Percentiles rank a stretch among this genome's conserved stretches.
Evolutionary conservation across 2,113 vertebrate genomes (phyloP).

Genomic region (Typhlomys cinereus): DNA sequence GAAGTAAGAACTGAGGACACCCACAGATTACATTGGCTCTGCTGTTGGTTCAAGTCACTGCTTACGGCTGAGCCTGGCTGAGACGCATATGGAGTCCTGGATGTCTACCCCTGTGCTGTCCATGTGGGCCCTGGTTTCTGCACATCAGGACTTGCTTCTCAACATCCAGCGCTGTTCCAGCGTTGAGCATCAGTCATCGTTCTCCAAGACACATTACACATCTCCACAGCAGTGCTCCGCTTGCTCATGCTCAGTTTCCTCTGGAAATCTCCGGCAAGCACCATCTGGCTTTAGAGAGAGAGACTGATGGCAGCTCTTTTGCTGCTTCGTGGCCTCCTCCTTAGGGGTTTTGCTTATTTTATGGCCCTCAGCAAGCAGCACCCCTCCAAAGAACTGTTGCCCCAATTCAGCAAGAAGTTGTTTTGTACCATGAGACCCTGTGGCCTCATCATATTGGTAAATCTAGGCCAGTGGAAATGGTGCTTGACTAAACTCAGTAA

Average conservation of each 20-base stretch:
- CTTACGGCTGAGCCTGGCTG: not conserved
- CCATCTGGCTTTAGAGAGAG: slow-evolving; percentile 75
- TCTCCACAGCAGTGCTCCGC: slow-evolving; percentile 3
- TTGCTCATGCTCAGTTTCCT: slow-evolving; percentile 73
- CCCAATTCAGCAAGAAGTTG: not conserved
- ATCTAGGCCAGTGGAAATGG: not conserved
- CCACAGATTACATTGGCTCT: rapidly evolving
- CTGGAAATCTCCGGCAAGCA: slow-evolving; percentile 74
- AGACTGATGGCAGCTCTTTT: slow-evolving; percentile 67
- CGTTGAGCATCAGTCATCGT: slow-evolving; percentile 31
- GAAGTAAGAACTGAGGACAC: not conserved
- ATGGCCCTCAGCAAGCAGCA: not conserved
- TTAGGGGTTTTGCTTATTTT: slow-evolving; percentile 31
- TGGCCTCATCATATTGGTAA: not conserved
- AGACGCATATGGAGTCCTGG: not conserved
- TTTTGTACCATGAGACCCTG: not conserved
- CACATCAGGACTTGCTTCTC: not conserved
- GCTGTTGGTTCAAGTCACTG: rapidly evolving
- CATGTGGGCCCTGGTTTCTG: not conserved
- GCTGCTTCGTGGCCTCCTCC: slow-evolving; percentile 70
- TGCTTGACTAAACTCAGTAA: not conserved
- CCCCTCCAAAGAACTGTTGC: not conserved
- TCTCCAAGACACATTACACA: not conserved
- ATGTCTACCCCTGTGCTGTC: too few relatives aligned
- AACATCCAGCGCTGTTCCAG: not conserved